Base-by-base conservation (phyloP, 2,888 invertebrate genomes). In the Platynereis dumerilii region DNA sequence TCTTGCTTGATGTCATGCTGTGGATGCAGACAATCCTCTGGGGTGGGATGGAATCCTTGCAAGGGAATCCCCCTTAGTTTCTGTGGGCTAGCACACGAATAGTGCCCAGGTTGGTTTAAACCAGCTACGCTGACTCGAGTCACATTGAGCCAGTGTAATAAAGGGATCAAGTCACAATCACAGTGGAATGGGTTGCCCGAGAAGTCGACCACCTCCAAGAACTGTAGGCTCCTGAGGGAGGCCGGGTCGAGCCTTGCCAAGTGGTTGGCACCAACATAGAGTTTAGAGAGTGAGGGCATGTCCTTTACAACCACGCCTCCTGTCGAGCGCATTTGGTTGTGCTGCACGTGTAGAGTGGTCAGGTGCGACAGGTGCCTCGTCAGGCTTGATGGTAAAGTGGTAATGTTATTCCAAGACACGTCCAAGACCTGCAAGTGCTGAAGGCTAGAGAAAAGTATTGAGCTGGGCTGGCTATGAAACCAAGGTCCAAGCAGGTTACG, bases 151-250 rank as follows among this genome's bases (percentile, higher is more conserved):
- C 73, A 73, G 45, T 60, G 60, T 17, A 71, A 66, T 60, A 69
- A 72, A 0, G 69, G 68, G 7, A 64, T 45, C n/a, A 72, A 26
- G 22, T 56, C 56, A 52, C 73, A 73, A 12, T 65, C 57, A 55
- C 73, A 73, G 29, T 66, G 60, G 68, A 57, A 73, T 0, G 73
- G 73, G 55, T 73, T 73, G 28, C 57, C 61, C 39, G 67, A 63
- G 34, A 71, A 58, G 60, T 73, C 72, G 2, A 72, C 42, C 59
- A 61, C 66, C 54, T 73, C 73, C 59, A 73, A 59, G 58, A 68
- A 72, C 42, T 68, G 66, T 58, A 73, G 29, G 17, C 58, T 53
- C 17, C 34, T 28, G 42, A 73, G 64, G 12, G 64, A 59, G 26
- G 53, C 56, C 1, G 58, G 45, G 48, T 72, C 67, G n/a, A 73